These are phyloP conservation scores for Coreoperca whiteheadi DNA, from an alignment of 2,113 vertebrate genomes.

Conservation along the genomic window DNA sequence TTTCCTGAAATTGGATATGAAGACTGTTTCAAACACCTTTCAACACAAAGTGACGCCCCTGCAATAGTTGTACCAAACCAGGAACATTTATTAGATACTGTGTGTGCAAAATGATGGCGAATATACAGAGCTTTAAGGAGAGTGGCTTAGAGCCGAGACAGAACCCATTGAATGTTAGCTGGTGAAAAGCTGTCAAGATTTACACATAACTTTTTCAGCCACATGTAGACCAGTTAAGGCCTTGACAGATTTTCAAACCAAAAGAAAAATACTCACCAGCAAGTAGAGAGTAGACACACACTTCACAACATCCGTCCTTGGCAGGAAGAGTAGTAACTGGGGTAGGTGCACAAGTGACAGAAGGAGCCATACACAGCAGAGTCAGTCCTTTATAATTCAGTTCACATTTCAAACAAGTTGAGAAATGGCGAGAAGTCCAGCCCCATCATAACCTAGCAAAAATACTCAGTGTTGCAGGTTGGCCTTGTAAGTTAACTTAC, in stretches of 20 bases:
- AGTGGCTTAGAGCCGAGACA: not conserved
- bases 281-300: slow-evolving; percentile 2
- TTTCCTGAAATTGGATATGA: too few species aligned
- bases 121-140: slow-evolving; percentile 30
- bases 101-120: slow-evolving; percentile 59
- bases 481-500: not conserved
- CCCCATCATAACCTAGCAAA: not conserved
- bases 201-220: not conserved
- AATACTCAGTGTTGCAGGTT: not conserved
- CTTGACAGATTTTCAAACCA: slow-evolving; percentile 11
- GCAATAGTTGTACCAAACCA: slow-evolving; percentile 47
- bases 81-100: slow-evolving; percentile 70
- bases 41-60: too few species aligned
- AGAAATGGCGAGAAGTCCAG: slow-evolving; percentile 7
- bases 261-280: slow-evolving; percentile 14
- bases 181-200: slow-evolving; percentile 17
- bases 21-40: too few species aligned
- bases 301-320: slow-evolving; percentile 23
- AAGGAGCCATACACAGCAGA: slow-evolving; percentile 6
- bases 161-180: slow-evolving; percentile 3
- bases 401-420: slow-evolving; percentile 12
- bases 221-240: not conserved
- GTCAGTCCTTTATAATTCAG: slow-evolving; percentile 17
- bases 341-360: slow-evolving; percentile 10
- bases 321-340: slow-evolving; percentile 9